Evolutionary conservation across 2,113 vertebrate genomes (phyloP).

Genomic region (Leptobrachium leishanense): DNA sequence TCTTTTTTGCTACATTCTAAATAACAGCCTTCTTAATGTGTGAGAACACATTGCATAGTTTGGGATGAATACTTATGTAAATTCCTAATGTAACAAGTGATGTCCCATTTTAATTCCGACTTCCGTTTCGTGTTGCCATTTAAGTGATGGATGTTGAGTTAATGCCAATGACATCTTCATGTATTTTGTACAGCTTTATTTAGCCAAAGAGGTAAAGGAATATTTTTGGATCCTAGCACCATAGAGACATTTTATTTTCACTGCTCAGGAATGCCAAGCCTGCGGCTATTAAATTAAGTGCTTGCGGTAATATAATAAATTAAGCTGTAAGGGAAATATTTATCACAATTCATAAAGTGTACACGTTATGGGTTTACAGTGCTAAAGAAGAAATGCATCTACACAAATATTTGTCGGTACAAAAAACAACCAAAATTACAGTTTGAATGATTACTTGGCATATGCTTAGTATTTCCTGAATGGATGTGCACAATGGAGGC

Average conservation of each 20-base stretch:
- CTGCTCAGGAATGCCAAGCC: not conserved
- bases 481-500: too few relatives aligned
- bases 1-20: not conserved
- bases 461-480: too few relatives aligned
- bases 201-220: conserved; percentile 52
- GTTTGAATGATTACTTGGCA: too few relatives aligned
- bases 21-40: not conserved
- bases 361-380: too few relatives aligned
- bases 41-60: conserved; percentile 59
- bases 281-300: too few relatives aligned
- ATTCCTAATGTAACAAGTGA: conserved; percentile 67
- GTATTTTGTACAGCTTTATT: conserved; percentile 60
- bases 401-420: too few relatives aligned
- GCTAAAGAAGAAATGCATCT: too few relatives aligned
- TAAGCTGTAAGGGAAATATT: too few relatives aligned
- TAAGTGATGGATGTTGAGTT: conserved; percentile 48
- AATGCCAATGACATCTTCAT: conserved; percentile 55
- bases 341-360: too few relatives aligned
- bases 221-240: conserved; percentile 48
- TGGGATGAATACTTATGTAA: conserved; percentile 66
- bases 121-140: conserved; percentile 56
- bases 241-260: conserved; percentile 50
- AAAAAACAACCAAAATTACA: too few relatives aligned
- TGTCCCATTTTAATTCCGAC: conserved; percentile 49
- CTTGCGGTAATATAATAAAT: too few relatives aligned